A percentile compares a stretch with the other conserved stretches of the same genome.
Evolutionary conservation across 2,797 vertebrate genomes (phyloP).

Genomic region (Poliocrania exsul): DNA sequence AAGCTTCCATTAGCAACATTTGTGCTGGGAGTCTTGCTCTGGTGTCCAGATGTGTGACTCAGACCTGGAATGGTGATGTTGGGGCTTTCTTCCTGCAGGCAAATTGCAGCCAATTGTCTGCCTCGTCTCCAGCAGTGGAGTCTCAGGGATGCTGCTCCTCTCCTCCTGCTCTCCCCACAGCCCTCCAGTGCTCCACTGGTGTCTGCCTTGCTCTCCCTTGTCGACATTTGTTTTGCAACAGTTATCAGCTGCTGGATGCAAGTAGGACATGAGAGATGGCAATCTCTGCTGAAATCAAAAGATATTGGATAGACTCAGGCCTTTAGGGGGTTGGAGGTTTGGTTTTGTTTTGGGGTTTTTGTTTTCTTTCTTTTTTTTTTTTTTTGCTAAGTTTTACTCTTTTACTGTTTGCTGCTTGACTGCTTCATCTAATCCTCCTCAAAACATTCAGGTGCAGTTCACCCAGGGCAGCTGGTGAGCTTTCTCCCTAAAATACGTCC

Average conservation of each 20-base stretch:
- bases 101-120: rapidly evolving
- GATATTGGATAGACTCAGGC: neutral
- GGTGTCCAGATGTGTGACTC: rapidly evolving
- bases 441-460: neutral
- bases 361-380: neutral
- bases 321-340: neutral
- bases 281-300: neutral
- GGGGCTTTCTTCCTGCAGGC: neutral
- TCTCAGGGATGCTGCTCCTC: neutral
- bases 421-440: neutral
- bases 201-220: neutral
- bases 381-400: neutral
- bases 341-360: neutral
- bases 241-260: neutral
- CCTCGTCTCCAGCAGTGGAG: rapidly evolving
- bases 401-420: neutral
- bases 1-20: neutral
- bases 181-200: rapidly evolving
- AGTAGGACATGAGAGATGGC: neutral
- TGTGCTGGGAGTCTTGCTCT: neutral
- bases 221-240: neutral
- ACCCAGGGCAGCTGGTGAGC: neutral
- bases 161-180: rapidly evolving
- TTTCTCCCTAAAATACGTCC: neutral
- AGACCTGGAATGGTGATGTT: neutral